Percentiles rank a stretch among this genome's conserved stretches.
These are phyloP conservation scores for Cuculus canorus DNA, from an alignment of 2,797 vertebrate species.

Conservation along the genomic window DNA sequence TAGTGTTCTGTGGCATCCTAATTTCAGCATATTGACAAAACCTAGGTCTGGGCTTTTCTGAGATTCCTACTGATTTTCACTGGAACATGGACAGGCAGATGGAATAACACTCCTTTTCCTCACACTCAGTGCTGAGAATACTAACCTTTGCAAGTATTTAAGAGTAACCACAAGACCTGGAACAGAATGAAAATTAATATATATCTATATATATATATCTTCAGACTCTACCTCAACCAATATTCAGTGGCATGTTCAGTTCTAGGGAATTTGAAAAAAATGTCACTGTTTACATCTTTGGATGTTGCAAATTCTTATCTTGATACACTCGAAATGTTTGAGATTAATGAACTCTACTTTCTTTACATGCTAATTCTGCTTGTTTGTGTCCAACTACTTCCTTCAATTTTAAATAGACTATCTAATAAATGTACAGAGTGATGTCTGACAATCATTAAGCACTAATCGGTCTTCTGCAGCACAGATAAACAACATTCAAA, in stretches of 20 bases:
- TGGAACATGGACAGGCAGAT: not conserved
- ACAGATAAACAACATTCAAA: conserved; percentile 33
- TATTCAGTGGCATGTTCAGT: not conserved
- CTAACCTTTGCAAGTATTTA: not conserved
- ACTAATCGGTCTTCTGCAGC: conserved; percentile 21
- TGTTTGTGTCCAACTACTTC: not conserved
- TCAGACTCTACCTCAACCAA: not conserved
- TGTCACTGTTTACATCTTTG: not conserved
- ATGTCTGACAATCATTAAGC: conserved; percentile 31
- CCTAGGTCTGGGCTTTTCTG: not conserved
- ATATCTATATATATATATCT: not conserved
- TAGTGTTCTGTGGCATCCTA: not conserved
- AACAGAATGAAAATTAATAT: not conserved
- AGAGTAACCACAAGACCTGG: not conserved
- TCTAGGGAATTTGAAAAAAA: not conserved
- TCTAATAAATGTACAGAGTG: conserved; percentile 36
- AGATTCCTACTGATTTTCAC: not conserved
- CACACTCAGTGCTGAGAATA: not conserved
- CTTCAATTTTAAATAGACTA: conserved; percentile 33
- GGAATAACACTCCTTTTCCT: not conserved
- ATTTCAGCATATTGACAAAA: not conserved
- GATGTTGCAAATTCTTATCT: not conserved
- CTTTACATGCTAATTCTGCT: not conserved
- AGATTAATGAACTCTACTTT: conserved; percentile 28
- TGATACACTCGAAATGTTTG: not conserved